Base-by-base conservation (phyloP, 2,888 invertebrate species). In the Unio pictorum region DNA sequence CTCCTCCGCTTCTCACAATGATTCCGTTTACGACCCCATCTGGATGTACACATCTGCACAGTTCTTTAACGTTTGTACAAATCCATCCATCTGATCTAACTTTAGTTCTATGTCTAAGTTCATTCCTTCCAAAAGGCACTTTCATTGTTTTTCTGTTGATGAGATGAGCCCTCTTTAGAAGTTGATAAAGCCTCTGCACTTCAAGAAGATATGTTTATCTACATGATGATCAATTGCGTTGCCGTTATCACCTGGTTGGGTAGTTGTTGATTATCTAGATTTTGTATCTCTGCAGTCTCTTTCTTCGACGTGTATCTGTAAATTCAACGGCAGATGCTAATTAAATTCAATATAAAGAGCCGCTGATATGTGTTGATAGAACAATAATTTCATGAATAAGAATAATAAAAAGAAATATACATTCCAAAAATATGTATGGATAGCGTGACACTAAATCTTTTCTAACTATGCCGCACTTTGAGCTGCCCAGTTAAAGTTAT, bases 41-140 rank as follows among this genome's bases (percentile, higher is more conserved):
- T 73, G 73, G n/a, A 73, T 63, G 26, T 67, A 68, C 8, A 77
- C 68, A 64, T 77, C 77, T 17, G 77, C 77, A n/a, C 64, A 61
- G 1, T 68, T 60, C 45, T 72, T 73, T 20, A 55, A 28, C 54
- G 73, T 77, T 5, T 55, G 23, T 23, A 56, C 66, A 34, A 64
- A 77, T 8, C 70, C 64, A 62, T 77, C 77, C 26, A 71, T 56
- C 17, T 59, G n/a, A 26, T 77, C 73, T n/a, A 75, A 55, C 26
- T 72, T 74, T n/a, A 77, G 62, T 18, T 67, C 57, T 61, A 67
- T 61, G 59, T 74, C 74, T 18, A 77, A 63, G 15, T 57, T 57
- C 63, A 74, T 73, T 17, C 77, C 75, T 75, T 20, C 26, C 54
- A 63, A 63, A 63, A 23, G 0, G 34, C 45, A 7, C 1, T 28